These are phyloP conservation scores for Drosophila algonquin DNA, from an alignment of 2,888 invertebrate species.

Conservation along the genomic window DNA sequence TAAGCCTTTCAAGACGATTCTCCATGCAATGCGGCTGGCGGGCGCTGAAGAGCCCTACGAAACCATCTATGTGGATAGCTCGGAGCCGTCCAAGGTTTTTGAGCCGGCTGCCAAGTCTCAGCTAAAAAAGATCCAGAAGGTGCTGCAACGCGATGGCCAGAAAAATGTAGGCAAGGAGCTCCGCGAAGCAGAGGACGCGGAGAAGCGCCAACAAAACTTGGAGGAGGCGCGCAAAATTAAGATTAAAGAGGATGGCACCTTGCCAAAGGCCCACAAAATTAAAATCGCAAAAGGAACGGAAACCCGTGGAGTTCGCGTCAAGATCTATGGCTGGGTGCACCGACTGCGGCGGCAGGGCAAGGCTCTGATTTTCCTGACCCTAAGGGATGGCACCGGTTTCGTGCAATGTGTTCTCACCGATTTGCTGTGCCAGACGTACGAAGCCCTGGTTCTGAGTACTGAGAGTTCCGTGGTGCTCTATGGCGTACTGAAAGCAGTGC, in stretches of 20 bases:
- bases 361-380: constrained; percentile 94
- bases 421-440: constrained; percentile 93
- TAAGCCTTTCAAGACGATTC: constrained; percentile 95
- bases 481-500: constrained; percentile 92
- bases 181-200: constrained; percentile 91
- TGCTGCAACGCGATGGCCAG: constrained; percentile 91
- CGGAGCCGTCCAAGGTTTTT: constrained; percentile 88
- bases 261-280: constrained; percentile 90
- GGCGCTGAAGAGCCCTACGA: constrained; percentile 86
- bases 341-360: constrained; percentile 97
- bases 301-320: constrained; percentile 88
- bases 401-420: constrained; percentile 96
- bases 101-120: constrained; percentile 96
- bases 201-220: constrained; percentile 92
- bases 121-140: constrained; percentile 95
- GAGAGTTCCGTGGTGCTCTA: constrained; percentile 94
- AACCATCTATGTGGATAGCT: constrained; percentile 92
- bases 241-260: constrained; percentile 90
- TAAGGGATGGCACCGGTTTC: constrained; percentile 98
- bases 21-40: constrained; percentile 94
- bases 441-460: constrained; percentile 94
- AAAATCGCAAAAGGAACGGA: constrained; percentile 89
- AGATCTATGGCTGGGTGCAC: constrained; percentile 97
- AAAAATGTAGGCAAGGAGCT: constrained; percentile 91
- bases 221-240: constrained; percentile 95